Percentiles rank a stretch among this genome's conserved stretches.
phyloP scores from a whole-genome alignment of 2,888 invertebrate species.

The Hermaeophaga mercurialis region DNA sequence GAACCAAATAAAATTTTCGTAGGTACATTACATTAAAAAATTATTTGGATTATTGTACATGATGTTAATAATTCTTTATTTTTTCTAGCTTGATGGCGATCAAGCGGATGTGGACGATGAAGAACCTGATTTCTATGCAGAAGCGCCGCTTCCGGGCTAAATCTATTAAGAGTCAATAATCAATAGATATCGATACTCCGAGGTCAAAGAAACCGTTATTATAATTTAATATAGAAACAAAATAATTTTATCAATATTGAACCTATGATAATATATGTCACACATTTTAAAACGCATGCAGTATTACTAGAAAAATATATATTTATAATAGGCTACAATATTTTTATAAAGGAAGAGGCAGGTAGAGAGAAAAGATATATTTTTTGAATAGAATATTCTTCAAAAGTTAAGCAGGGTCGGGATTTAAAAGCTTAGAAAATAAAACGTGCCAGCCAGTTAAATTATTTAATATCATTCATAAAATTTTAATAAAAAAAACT shows the following conservation, averaged over 20 bases:
- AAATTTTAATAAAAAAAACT: too few relatives aligned
- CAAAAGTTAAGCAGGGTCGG: too few relatives aligned
- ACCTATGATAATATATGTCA: constrained; percentile 10
- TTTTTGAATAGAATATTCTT: background rate
- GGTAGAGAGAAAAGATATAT: background rate
- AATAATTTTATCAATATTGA: constrained; percentile 10
- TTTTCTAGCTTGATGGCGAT: constrained; percentile 79
- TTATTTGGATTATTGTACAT: constrained; percentile 4
- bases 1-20: too few relatives aligned
- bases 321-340: background rate
- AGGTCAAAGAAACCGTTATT: constrained; percentile 17
- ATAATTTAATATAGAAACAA: too few relatives aligned
- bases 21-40: too few relatives aligned
- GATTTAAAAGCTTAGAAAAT: too few relatives aligned
- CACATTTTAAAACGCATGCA: background rate
- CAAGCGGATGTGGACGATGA: constrained; percentile 81
- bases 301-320: background rate
- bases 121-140: constrained; percentile 93
- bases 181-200: constrained; percentile 2
- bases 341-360: background rate
- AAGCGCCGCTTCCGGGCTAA: constrained; percentile 84
- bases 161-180: constrained; percentile 23
- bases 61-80: constrained; percentile 20
- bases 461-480: too few relatives aligned
- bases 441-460: too few relatives aligned